Evolutionary conservation across 2,888 invertebrate genomes (phyloP), one percentile per base, ranked within the genome.

Genomic region (Opisthograptis luteolata): DNA sequence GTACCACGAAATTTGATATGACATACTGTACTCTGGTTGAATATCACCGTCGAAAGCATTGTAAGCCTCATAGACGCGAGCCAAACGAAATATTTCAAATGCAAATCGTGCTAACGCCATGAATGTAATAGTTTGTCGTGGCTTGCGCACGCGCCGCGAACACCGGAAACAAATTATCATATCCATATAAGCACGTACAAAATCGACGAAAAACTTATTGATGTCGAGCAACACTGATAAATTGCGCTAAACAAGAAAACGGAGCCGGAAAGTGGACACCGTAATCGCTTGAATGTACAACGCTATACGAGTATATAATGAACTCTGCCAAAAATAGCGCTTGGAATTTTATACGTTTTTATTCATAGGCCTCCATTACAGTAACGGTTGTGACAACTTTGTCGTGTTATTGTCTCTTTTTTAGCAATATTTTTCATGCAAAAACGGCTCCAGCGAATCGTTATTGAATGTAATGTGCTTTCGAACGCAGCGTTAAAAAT

Each of bases 161-260:
- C 80, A 84, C 88, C 90, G 90, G 90, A 89, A 87, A 90, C 84
- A 89, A 89, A 90, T 90, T 90, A 89, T 88, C 90, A 89, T 90
- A 87, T 73, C 90, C 90, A 87, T 90, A 87, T 88, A 88, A 75
- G 88, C 76, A 71, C 76, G 82, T 78, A 83, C 73, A 75, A 81
- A 87, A 88, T 83, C 69, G 75, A 81, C 82, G 83, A 86, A 88
- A 87, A 87, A 78, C 73, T 82, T 81, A 88, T 88, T 84, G 84
- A 87, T 85, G 87, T 80, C 84, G 80, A 76, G 77, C 76, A 69
- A 73, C 73, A 62, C 74, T 82, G 84, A 88, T 83, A 85, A 85
- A 87, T 88, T 79, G 84, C 79, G 81, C 79, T 84, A 82, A 84
- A 82, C 75, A 71, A 79, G 83, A 83, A 86, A 87, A 84, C 76